A percentile compares a stretch with the other conserved stretches of the same genome.
These are phyloP conservation scores for Dendropsophus ebraccatus DNA, from an alignment of 2,113 vertebrate species.

Conservation along the genomic window DNA sequence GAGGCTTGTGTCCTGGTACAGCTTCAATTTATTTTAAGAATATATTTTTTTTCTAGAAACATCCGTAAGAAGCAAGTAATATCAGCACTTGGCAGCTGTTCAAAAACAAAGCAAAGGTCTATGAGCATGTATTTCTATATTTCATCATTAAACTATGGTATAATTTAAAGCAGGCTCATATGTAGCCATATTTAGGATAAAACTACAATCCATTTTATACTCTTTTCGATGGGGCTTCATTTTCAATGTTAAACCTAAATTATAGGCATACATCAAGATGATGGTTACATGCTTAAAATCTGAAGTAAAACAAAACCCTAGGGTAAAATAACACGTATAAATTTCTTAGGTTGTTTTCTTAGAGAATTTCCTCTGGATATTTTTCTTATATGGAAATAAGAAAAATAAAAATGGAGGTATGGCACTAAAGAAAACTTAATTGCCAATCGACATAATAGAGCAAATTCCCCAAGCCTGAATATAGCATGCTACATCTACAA, in stretches of 20 bases:
- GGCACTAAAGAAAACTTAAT: slow-evolving; percentile 44
- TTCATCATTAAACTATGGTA: slow-evolving; percentile 40
- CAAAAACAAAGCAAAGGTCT: slow-evolving; percentile 43
- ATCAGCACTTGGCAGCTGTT: slow-evolving; percentile 29
- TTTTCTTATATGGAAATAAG: slow-evolving; percentile 48
- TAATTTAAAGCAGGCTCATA: slow-evolving; percentile 25
- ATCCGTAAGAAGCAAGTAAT: slow-evolving; percentile 18
- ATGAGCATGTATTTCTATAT: slow-evolving; percentile 32
- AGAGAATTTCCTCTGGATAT: slow-evolving; percentile 34
- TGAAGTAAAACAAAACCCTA: slow-evolving; percentile 33
- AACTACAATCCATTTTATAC: slow-evolving; percentile 44
- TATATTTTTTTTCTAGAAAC: slow-evolving; percentile 43
- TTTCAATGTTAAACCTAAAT: slow-evolving; percentile 54
- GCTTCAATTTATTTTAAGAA: slow-evolving; percentile 43
- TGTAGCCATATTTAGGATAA: slow-evolving; percentile 33
- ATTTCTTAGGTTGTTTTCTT: slow-evolving; percentile 47
- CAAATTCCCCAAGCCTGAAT: slow-evolving; percentile 3
- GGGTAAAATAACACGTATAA: slow-evolving; percentile 34
- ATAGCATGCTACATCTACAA: not conserved
- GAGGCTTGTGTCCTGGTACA: slow-evolving; percentile 37
- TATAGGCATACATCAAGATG: slow-evolving; percentile 42
- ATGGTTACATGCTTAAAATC: slow-evolving; percentile 48
- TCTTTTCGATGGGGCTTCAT: slow-evolving; percentile 15
- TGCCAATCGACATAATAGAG: slow-evolving; percentile 44
- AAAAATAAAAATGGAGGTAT: slow-evolving; percentile 42